Conservation (phyloP, 2,113 vertebrate species). For the Arenaria interpres region DNA sequence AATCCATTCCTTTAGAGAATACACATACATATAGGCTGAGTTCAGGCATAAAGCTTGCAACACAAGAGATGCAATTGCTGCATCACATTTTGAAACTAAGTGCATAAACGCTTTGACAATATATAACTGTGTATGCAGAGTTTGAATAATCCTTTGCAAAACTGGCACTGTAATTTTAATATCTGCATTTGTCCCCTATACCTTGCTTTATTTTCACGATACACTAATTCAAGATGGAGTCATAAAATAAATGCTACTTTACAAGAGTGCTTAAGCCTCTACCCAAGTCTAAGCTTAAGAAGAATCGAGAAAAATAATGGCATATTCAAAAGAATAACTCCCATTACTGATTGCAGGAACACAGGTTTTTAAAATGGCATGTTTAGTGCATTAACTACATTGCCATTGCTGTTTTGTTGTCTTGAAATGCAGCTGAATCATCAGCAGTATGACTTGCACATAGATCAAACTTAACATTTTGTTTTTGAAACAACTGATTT, state of each 20-base stretch:
- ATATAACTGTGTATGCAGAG: not conserved
- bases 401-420: not conserved
- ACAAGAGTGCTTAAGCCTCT: not conserved
- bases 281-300: not conserved
- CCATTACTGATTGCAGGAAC: not conserved
- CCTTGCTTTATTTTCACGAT: not conserved
- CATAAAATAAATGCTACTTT: not conserved
- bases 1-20: not conserved
- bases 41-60: not conserved
- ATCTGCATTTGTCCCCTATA: not conserved
- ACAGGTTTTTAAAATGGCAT: not conserved
- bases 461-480: not conserved
- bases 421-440: not conserved
- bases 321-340: not conserved
- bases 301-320: not conserved
- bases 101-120: not conserved
- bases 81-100: not conserved
- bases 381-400: not conserved
- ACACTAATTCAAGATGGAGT: not conserved
- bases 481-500: not conserved
- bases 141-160: not conserved
- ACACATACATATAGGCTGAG: not conserved
- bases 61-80: not conserved
- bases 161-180: not conserved
- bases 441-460: not conserved